phyloP scores from a whole-genome alignment of 2,113 vertebrate species.

The Emydocephalus ijimae region DNA sequence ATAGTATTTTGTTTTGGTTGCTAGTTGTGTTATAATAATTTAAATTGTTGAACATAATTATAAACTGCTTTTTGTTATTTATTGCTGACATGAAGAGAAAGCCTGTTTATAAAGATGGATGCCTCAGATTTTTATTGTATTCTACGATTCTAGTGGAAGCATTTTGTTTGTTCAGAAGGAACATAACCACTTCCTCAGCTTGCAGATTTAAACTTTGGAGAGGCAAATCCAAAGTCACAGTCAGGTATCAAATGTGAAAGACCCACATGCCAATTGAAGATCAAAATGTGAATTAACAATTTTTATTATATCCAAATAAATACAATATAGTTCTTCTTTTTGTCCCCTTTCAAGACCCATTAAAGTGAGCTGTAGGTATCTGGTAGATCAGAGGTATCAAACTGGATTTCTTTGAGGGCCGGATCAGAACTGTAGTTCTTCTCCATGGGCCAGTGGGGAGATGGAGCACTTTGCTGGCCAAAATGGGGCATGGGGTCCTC shows the following conservation, averaged over 20 bases:
- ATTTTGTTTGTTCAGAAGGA: conserved; percentile 12
- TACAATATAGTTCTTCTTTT: not conserved
- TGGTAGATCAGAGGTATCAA: not conserved
- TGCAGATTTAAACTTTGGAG: conserved; percentile 19
- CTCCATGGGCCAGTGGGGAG: too few species aligned
- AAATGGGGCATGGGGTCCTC: too few species aligned
- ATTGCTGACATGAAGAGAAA: not conserved
- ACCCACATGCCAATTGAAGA: not conserved
- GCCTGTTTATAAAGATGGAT: not conserved
- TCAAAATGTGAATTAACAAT: not conserved
- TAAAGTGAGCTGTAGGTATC: not conserved
- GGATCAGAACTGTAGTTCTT: too few species aligned
- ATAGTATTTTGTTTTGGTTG: not conserved
- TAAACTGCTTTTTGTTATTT: not conserved
- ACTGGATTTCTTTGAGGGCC: too few species aligned
- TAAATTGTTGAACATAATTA: not conserved
- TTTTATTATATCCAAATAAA: not conserved
- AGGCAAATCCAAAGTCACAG: not conserved
- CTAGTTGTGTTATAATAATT: not conserved
- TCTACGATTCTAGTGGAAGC: not conserved
- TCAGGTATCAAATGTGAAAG: not conserved
- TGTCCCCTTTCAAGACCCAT: not conserved
- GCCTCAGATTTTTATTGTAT: not conserved
- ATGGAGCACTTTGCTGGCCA: too few species aligned
- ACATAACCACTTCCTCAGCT: conserved; percentile 18